Percentiles rank a stretch among this genome's conserved stretches.
These are phyloP conservation scores for Chamaetylas fuelleborni DNA, from an alignment of 2,113 vertebrate species.

Conservation along the genomic window DNA sequence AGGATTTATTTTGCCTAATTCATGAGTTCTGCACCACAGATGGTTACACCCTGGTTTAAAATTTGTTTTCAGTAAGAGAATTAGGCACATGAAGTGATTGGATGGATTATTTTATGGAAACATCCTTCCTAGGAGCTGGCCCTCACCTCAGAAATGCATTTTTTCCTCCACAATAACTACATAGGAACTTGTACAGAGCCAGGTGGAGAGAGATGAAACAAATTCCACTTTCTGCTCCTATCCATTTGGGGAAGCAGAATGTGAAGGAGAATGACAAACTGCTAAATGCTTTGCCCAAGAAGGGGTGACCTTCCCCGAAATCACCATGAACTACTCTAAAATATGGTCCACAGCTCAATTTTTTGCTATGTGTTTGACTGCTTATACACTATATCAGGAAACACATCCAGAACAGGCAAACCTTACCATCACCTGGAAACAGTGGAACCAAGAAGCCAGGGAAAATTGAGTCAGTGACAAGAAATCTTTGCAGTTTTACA, in stretches of 20 bases:
- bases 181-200: not conserved
- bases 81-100: not conserved
- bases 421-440: not conserved
- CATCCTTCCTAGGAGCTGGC: not conserved
- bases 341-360: not conserved
- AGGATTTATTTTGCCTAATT: not conserved
- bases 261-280: constrained; percentile 4
- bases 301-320: not conserved
- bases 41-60: not conserved
- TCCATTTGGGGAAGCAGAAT: not conserved
- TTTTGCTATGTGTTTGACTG: not conserved
- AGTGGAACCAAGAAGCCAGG: not conserved
- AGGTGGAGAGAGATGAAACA: not conserved
- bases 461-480: not conserved
- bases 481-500: not conserved
- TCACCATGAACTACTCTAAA: not conserved
- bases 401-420: not conserved
- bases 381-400: not conserved
- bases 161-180: not conserved
- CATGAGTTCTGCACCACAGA: not conserved
- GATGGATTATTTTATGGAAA: not conserved
- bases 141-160: not conserved
- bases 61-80: not conserved
- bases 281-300: not conserved
- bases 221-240: not conserved